Evolutionary conservation across 2,888 invertebrate species (phyloP).

Genomic region (Drosophila koepferae): DNA sequence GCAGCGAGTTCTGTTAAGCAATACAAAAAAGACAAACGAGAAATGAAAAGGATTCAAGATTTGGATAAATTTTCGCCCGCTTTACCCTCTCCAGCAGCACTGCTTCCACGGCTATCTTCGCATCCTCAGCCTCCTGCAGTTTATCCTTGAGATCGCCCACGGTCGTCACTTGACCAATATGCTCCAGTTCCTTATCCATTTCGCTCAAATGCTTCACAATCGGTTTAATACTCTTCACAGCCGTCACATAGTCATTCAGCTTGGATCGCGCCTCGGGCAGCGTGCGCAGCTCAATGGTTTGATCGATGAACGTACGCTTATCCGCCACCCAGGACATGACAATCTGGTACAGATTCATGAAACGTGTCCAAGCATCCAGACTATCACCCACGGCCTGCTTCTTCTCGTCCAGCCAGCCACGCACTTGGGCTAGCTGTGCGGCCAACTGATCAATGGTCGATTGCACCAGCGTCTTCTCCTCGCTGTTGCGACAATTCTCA

Average conservation of each 20-base stretch:
- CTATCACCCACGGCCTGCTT: conserved; percentile 94
- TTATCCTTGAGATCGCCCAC: conserved; percentile 94
- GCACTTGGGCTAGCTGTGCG: conserved; percentile 92
- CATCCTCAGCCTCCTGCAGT: conserved; percentile 94
- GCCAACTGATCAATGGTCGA: conserved; percentile 91
- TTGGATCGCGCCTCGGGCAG: conserved; percentile 93
- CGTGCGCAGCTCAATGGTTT: conserved; percentile 91
- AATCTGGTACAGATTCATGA: conserved; percentile 92
- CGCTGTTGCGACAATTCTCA: conserved; percentile 91
- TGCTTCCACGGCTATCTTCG: conserved; percentile 93
- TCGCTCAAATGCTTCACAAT: conserved; percentile 95
- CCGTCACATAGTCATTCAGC: conserved; percentile 94
- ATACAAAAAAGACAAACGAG: neutral
- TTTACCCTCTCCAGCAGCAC: conserved; percentile 93
- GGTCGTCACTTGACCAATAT: conserved; percentile 92
- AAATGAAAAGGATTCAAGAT: neutral
- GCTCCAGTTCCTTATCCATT: conserved; percentile 95
- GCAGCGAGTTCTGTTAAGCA: conserved; percentile 89
- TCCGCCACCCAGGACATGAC: conserved; percentile 94
- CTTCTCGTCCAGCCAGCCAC: conserved; percentile 92
- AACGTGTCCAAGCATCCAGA: conserved; percentile 94
- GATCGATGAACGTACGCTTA: conserved; percentile 91
- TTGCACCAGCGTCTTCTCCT: conserved; percentile 91
- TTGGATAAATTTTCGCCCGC: accelerated
- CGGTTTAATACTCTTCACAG: conserved; percentile 95